Base-by-base conservation (phyloP, 2,113 vertebrate species). In the Lepus timidus region DNA sequence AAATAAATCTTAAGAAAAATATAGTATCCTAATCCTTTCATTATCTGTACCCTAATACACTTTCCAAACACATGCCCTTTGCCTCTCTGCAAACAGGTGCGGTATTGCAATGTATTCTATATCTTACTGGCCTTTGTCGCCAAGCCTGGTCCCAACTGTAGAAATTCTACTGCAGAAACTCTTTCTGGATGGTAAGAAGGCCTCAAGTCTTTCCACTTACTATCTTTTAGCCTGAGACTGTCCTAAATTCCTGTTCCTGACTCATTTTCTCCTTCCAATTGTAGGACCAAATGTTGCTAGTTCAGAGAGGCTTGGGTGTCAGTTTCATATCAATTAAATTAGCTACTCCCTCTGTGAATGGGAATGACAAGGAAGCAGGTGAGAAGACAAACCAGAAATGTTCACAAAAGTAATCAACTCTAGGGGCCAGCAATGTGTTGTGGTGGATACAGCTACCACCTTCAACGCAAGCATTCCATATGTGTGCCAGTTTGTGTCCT, bases 261-360 rank as follows among this genome's bases (percentile, higher is more conserved):
- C 1, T 58, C 20, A n/a, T 39, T 74, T 51, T 88, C 61, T 76
- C 58, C 62, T 83, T 95, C 74, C 51, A 93, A 11, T 44, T 68
- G 27, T 86, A 7, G 62, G n/a, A 22, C 74, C 67, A 70, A 36
- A 89, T 64, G 31, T 49, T 20, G 49, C 9, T 74, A 51, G 25
- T 82, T 67, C 52, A n/a, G 14, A 65, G 29, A 83, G 70, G 6
- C 23, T 29, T 81, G 20, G 19, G 36, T 25, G 1, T 74, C 49
- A 51, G n/a, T 17, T 58, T 89, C 75, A 22, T 6, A 36, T 75
- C 44, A 58, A 11, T 86, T 93, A 62, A 76, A 23, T 79, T 76
- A 91, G 23, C 10, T 65, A 82, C 13, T 73, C 16, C 2, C 20
- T 70, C 25, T n/a, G 20, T 64, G 31, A 80, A 25, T 51, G 22